A percentile compares a stretch with the other conserved stretches of the same genome.
These are phyloP conservation scores for Mesoligia furuncula DNA, from an alignment of 2,888 invertebrate species.

Conservation along the genomic window DNA sequence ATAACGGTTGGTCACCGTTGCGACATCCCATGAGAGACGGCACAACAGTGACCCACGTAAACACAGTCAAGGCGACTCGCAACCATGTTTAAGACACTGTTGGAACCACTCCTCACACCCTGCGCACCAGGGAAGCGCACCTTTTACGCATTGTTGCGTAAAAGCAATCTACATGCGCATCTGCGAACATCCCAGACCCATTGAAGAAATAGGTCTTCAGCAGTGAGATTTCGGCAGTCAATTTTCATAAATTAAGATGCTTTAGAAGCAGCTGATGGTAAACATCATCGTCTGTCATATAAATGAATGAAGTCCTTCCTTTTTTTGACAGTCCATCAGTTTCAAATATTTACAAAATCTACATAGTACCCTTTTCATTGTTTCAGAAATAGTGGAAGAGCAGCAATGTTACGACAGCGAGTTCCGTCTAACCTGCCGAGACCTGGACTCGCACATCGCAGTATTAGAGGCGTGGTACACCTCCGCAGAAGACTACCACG, in stretches of 20 bases:
- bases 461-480: constrained; percentile 92
- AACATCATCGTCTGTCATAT: background rate
- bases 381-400: constrained; percentile 92
- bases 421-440: constrained; percentile 91
- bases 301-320: background rate
- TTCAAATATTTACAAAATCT: background rate
- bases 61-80: too few relatives aligned
- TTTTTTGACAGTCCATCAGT: too few relatives aligned
- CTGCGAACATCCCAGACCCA: too few relatives aligned
- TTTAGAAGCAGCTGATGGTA: background rate
- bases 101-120: too few relatives aligned
- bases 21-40: too few relatives aligned
- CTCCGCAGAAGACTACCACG: constrained; percentile 78
- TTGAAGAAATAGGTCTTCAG: background rate
- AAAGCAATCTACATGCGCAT: too few relatives aligned
- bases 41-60: too few relatives aligned
- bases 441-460: constrained; percentile 91
- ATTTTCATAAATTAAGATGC: background rate
- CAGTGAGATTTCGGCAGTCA: background rate
- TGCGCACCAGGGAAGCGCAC: too few relatives aligned
- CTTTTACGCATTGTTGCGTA: too few relatives aligned
- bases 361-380: constrained; percentile 54
- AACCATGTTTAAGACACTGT: too few relatives aligned
- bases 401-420: constrained; percentile 91
- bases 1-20: too few relatives aligned